Base-by-base conservation (phyloP, 2,888 invertebrate genomes). In the Axea sp. region DNA sequence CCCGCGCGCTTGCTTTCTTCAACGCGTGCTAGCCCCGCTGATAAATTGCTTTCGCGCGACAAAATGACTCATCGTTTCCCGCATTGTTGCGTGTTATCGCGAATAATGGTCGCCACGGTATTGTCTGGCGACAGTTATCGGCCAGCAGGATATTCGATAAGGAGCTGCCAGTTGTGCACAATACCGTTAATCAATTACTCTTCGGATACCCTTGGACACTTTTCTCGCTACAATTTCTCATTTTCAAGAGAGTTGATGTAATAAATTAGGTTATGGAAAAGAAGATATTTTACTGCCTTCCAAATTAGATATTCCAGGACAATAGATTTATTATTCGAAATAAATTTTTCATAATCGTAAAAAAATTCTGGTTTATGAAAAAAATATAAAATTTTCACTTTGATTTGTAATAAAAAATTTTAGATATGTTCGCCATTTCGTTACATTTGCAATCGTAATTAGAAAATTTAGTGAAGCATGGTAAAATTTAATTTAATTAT, bases 41-140 rank as follows among this genome's bases (percentile, higher is more conserved):
- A 82, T 81, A 82, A 82, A 84, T 82, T 81, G 77, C 77, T 78
- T 79, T 76, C 80, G 64, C 69, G 76, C 73, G 78, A 78, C 78
- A 65, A 77, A 78, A 75, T 79, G 79, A 80, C 76, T 82, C 81
- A 69, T 78, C 80, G 69, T 79, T 80, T 80, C 49, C 31, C 67
- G 64, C 57, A 43, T 76, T 73, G 75, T 73, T 67, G 55, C 55
- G 30, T 37, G 37, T 55, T 65, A 55, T 68, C 68, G 72, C 57
- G 26, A 65, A 62, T 53, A 76, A 76, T 72, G 39, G 12, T 30
- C 33, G 35, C 9, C 12, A 8, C 7, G 1, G 14, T 11, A 45
- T 55, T 65, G 45, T 55, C 19, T 41, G 47, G 11, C 24, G 11
- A 7, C 17, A 11, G 28, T 43, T 55, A 37, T 45, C 62, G 22